Evolutionary conservation across 2,797 vertebrate genomes (phyloP), one percentile per base, ranked within the genome.

Genomic region (Phoxinus dragarum): DNA sequence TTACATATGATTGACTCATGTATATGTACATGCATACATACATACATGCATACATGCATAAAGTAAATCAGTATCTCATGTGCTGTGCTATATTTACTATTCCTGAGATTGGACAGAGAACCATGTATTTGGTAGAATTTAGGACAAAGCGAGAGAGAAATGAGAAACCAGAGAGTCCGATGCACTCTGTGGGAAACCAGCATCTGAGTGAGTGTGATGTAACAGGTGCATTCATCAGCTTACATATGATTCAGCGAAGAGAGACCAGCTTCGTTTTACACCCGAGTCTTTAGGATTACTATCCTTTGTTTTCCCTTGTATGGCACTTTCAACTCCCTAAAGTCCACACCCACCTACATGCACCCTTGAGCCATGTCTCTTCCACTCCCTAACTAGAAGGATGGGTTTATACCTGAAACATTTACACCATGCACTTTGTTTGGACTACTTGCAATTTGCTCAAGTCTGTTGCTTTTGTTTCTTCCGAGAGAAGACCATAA

Each of bases 161-260:
- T 47, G 17, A 38, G 82, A 84, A 71, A 79, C 66, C 49, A 27
- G 71, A n/a, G 31, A 84, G 81, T 17, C 44, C 12, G 49, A 34
- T 73, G 49, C 68, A 34, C 56, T 40, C 23, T 87, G 79, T 83
- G 85, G 86, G 87, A 78, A 84, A 77, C 36, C 21, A 10, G 52
- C 86, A 88, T 89, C 89, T 88, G 88, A 66, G 34, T 47, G 27
- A 84, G 77, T n/a, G 75, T 76, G 81, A 84, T 80, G 88, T 75
- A 77, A 88, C 88, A 89, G 90, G 89, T 90, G 87, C 81, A 89
- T 84, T 52, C 84, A 87, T 78, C 83, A 44, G 31, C 74, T 73
- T 66, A 59, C 68, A 69, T 76, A 67, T 83, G 84, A 91, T 75
- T 89, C 89, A 78, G 84, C 80, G 73, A 61, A 34, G 80, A 34